phyloP scores from a whole-genome alignment of 2,797 vertebrate species.

The Valencia hispanica region DNA sequence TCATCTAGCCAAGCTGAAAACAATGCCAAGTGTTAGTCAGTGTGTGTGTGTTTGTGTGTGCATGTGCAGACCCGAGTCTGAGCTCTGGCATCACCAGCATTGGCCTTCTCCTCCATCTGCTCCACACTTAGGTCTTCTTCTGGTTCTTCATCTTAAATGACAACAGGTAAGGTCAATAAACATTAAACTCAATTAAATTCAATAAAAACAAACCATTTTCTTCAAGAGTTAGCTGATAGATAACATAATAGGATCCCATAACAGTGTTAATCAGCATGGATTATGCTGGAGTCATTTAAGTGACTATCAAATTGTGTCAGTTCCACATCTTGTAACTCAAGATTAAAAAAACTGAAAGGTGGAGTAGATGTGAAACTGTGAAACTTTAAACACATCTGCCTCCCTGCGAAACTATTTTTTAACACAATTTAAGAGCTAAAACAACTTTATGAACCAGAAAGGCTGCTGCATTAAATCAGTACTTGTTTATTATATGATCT shows the following conservation, averaged over 20 bases:
- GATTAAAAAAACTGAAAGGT: constrained; percentile 36
- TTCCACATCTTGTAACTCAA: constrained; percentile 37
- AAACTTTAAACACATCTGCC: constrained; percentile 24
- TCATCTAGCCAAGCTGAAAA: constrained; percentile 38
- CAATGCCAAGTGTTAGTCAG: constrained; percentile 40
- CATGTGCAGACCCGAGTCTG: constrained; percentile 83
- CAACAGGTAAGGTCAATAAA: constrained; percentile 4
- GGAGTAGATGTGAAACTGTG: constrained; percentile 19
- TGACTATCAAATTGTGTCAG: not conserved
- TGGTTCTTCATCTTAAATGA: constrained; percentile 64
- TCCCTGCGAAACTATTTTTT: constrained; percentile 18
- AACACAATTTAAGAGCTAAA: constrained; percentile 16
- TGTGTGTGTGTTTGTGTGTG: not conserved
- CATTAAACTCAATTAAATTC: not conserved
- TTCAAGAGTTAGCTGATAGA: not conserved
- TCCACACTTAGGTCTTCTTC: constrained; percentile 81
- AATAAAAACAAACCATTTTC: not conserved
- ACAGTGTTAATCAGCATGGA: not conserved
- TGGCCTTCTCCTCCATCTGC: constrained; percentile 86
- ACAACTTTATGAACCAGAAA: constrained; percentile 5
- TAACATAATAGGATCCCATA: not conserved
- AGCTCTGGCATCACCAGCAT: constrained; percentile 86
- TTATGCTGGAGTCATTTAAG: constrained; percentile 1
- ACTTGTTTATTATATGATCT: constrained; percentile 14
- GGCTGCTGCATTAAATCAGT: constrained; percentile 6